Evolutionary conservation across 2,888 invertebrate genomes (phyloP).

Genomic region (Oegoconia quadripuncta): DNA sequence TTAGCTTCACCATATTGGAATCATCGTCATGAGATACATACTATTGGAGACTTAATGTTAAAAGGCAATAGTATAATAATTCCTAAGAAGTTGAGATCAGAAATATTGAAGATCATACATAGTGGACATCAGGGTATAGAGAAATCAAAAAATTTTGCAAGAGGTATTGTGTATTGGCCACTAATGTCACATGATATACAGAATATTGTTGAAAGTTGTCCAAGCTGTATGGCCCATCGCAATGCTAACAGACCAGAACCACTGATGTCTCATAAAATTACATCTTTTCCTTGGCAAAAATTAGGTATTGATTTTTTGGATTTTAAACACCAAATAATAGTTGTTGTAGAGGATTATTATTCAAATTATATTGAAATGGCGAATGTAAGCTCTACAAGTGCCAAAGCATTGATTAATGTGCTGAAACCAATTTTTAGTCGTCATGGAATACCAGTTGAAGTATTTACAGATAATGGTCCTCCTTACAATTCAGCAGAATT

Average conservation of each 20-base stretch:
- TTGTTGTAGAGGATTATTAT: conserved; percentile 22
- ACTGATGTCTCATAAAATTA: conserved; percentile 9
- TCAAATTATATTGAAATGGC: conserved; percentile 23
- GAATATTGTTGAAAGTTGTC: conserved; percentile 20
- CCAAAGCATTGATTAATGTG: conserved; percentile 11
- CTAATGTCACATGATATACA: conserved; percentile 18
- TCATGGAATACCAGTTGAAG: no score
- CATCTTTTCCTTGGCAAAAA: conserved; percentile 20
- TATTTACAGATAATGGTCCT: no score
- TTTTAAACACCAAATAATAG: conserved; percentile 18
- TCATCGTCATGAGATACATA: conserved; percentile 8
- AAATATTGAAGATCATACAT: conserved; percentile 21
- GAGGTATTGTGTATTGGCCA: no score
- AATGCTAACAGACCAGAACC: conserved; percentile 18
- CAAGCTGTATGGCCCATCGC: conserved; percentile 14
- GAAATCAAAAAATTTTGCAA: conserved; percentile 22
- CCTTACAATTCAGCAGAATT: no score
- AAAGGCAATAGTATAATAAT: conserved; percentile 15
- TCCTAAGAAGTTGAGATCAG: conserved; percentile 15
- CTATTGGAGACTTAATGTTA: conserved; percentile 10
- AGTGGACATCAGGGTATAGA: conserved; percentile 20
- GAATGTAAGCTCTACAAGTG: conserved; percentile 10
- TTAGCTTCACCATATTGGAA: conserved; percentile 12
- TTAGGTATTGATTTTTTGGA: conserved; percentile 23
- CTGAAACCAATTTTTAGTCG: conserved; percentile 14